Evolutionary conservation across 2,797 vertebrate genomes (phyloP).

Genomic region (Lepus townsendii): DNA sequence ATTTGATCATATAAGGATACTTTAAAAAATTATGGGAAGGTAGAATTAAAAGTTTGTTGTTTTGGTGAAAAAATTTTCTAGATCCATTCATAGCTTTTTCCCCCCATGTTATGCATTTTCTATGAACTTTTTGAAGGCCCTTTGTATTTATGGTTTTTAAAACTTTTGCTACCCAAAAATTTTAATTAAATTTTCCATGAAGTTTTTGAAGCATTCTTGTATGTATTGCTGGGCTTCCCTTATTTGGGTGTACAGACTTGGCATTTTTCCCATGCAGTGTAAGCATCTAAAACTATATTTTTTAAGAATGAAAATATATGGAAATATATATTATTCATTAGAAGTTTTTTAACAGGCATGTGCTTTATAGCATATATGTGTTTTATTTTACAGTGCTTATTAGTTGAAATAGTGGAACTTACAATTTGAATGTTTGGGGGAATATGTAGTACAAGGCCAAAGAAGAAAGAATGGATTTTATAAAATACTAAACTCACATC

Average conservation of each 20-base stretch:
- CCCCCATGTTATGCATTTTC: too few relatives aligned
- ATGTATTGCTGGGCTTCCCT: background rate
- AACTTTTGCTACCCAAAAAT: too few relatives aligned
- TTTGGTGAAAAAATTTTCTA: too few relatives aligned
- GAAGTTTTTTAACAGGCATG: background rate
- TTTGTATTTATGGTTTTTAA: too few relatives aligned
- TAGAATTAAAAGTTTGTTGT: too few relatives aligned
- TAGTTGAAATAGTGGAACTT: background rate
- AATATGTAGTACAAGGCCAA: background rate
- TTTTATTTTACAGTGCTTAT: constrained; percentile 24
- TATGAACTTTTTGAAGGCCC: too few relatives aligned
- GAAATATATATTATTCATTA: background rate
- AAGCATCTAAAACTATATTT: background rate
- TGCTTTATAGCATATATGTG: background rate
- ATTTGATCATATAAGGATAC: background rate
- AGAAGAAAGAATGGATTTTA: constrained; percentile 7
- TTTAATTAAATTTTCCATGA: too few relatives aligned
- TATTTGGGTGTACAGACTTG: background rate
- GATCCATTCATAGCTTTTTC: too few relatives aligned
- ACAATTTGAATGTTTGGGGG: background rate
- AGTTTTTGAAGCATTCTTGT: too few relatives aligned
- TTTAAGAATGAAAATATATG: background rate
- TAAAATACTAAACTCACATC: background rate
- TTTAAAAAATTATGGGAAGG: too few relatives aligned
- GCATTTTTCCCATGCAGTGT: background rate